These are phyloP conservation scores for Lepus americanus DNA, from an alignment of 2,113 vertebrate species.

Conservation along the genomic window DNA sequence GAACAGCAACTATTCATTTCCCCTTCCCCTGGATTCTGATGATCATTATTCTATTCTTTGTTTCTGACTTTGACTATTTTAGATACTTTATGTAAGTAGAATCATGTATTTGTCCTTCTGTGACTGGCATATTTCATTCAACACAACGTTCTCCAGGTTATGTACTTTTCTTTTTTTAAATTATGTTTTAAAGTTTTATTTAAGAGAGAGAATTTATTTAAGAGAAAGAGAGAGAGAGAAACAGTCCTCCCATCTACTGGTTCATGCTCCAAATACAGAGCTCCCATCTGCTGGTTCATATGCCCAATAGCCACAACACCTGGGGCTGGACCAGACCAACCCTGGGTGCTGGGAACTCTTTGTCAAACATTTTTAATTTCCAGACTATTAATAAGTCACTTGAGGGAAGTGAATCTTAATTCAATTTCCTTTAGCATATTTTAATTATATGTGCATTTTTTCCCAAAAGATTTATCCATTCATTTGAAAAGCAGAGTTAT, in stretches of 20 bases:
- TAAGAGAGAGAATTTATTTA: neutral
- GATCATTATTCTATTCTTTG: neutral
- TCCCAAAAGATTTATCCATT: too few relatives aligned
- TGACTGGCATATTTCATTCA: neutral
- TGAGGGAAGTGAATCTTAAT: constrained; percentile 45
- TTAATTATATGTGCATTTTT: constrained; percentile 25
- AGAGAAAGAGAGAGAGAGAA: too few relatives aligned
- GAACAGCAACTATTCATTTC: neutral
- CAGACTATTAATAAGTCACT: constrained; percentile 42
- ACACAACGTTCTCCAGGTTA: neutral
- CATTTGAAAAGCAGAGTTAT: too few relatives aligned
- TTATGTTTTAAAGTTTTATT: too few relatives aligned
- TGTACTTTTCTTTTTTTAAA: neutral
- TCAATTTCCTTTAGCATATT: constrained; percentile 56
- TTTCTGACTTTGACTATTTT: neutral
- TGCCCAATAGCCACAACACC: too few relatives aligned
- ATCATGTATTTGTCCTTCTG: neutral
- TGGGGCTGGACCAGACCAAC: too few relatives aligned
- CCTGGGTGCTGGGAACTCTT: too few relatives aligned
- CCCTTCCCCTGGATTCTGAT: neutral
- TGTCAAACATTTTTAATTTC: constrained; percentile 47
- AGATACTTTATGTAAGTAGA: neutral
- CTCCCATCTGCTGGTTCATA: too few relatives aligned
- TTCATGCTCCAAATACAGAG: too few relatives aligned
- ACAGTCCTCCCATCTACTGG: too few relatives aligned